Evolutionary conservation across 1,140 invertebrate genomes (phyloP), one percentile per base, ranked within the genome.

Genomic region (Heliothis virescens): DNA sequence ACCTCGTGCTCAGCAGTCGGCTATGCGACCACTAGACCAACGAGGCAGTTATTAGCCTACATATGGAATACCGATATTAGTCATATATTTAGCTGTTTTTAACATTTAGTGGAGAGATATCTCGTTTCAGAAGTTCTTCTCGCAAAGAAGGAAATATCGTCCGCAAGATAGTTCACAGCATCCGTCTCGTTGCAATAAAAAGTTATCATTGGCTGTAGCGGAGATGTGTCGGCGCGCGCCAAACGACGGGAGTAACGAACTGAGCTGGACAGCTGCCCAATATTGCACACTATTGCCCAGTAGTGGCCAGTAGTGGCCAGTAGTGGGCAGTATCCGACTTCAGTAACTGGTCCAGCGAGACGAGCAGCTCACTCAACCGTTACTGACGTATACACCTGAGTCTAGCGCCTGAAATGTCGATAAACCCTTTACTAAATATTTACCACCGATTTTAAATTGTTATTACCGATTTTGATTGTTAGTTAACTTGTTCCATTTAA

Each of bases 201-300:
- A 67, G 41, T 67, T 50, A 67, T 65, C 62, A 48, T 16, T 48
- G n/a, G 53, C 0, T 21, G 13, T 3, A 48, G 18, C 11, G 63
- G 63, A 67, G 48, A 67, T 48, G 16, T n/a, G 48, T 67, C 63
- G 63, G 41, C 48, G 41, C 16, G 63, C 10, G 57, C 57, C 62
- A 18, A 65, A 65, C 34, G 62, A 65, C 62, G 60, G 13, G 34
- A 29, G 4, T 16, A 11, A 9, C 34, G 34, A 4, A 16, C 34
- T 4, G n/a, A 48, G 1, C 48, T 67, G 63, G 63, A 67, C 63
- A 21, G 41, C n/a, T 67, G 63, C 63, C 63, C 63, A 67, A 41
- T 9, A 60, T 13, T 26, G 26, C 18, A 21, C 59, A 3, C 2
- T 13, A 57, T 10, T 16, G 21, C 21, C 21, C 21, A 57, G 53